Base-by-base conservation (phyloP, 2,113 vertebrate genomes). In the Ceratotherium simum region DNA sequence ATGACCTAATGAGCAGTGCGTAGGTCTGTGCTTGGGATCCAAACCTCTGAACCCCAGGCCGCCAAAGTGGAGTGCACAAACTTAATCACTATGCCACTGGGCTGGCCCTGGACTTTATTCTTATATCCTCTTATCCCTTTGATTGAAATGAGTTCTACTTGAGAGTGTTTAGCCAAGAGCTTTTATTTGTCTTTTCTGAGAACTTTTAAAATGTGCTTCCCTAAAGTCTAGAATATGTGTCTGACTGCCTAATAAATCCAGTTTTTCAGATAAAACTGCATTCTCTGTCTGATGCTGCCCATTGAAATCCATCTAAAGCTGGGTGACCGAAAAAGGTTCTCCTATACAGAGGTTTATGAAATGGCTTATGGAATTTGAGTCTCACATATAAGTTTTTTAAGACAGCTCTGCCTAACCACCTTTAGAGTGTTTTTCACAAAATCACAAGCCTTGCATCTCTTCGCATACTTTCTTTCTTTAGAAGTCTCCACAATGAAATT, bases 131-230 rank as follows among this genome's bases (percentile, higher is more conserved):
- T 33, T 31, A 27, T 70, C 25, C 67, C 56, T 87, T 65, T 82
- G 78, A 60, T 54, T 88, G 18, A 80, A 93, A 60, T 72, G 51
- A 76, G 58, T 67, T 92, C 80, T 58, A 64, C 36, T 60, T 78
- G 72, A 93, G 25, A 58, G 42, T 72, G 21, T 81, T 75, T 62
- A 36, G 18, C 21, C 46, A 64, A 88, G 25, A 90, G 25, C 33
- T 84, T 73, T 81, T 42, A 12, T n/a, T 18, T 81, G 27, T 36
- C 46, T 56, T 97, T 69, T 31, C 65, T 78, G 36, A 29, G 3
- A 73, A 64, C 82, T 91, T 98, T 88, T 76, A 69, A 91, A 92
- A 82, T 79, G 21, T 84, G 8, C 36, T 86, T 90, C 65, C 62
- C 27, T n/a, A 10, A 65, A 27, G 48, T 88, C 90, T 82, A 46